Evolutionary conservation across 2,888 invertebrate genomes (phyloP), one percentile per base, ranked within the genome.

Genomic region (Gryllus longicercus): DNA sequence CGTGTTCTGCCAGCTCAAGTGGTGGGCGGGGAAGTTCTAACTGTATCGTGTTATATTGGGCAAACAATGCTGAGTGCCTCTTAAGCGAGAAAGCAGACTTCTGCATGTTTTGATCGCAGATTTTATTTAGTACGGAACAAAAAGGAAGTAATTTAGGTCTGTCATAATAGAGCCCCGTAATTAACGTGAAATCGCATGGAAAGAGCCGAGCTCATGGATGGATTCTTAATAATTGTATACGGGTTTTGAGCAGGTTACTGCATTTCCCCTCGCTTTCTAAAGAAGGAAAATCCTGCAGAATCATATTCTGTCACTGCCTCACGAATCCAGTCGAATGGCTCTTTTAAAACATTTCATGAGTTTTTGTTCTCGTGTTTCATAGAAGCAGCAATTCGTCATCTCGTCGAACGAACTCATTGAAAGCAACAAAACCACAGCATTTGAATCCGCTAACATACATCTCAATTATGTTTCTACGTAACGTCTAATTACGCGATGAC

Each of bases 141-240:
- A 78, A 78, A 78, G 38, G 50, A 49, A 77, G 77, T 50, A 50
- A 77, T 49, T 49, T 50, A 77, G 38, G 38, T 38, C 38, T 38
- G 38, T 38, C 38, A 38, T 38, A 38, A 38, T 38, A 38, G 49
- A 77, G 49, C 50, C 51, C 51, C 76, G 76, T 80, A 80, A 78
- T 80, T 63, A 80, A 80, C 38, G 80, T 78, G 80, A 80, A 80
- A 80, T 80, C 80, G 80, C 63, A 80, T 80, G 80, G 80, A 80
- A 80, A 78, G 18, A 76, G 76, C 79, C 21, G 75, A 50, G 76
- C 75, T 51, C 51, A 50, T 63, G 25, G 75, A 75, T 49, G 75
- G 75, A 23, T 75, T 79, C 38, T 79, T 75, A 75, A 75, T 79
- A 75, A 75, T 75, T 50, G 75, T 49, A 49, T 23, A 38, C 21